A percentile compares a stretch with the other conserved stretches of the same genome.
phyloP scores from a whole-genome alignment of 2,888 invertebrate species.

The Hirtodrosophila cameraria region DNA sequence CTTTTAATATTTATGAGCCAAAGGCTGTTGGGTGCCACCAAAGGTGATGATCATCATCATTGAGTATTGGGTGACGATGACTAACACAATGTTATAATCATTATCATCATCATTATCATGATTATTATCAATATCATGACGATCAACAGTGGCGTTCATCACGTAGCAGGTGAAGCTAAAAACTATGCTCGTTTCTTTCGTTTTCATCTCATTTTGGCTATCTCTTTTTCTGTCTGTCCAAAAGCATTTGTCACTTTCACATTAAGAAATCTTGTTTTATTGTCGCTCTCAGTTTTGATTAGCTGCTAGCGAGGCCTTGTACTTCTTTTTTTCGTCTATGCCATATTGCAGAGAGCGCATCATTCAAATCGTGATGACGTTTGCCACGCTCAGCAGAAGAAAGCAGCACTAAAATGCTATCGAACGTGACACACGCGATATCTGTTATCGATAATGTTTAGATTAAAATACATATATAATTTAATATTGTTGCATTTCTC shows the following conservation, averaged over 20 bases:
- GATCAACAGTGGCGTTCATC: constrained; percentile 24
- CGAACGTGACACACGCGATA: constrained; percentile 1
- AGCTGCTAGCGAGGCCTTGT: constrained; percentile 13
- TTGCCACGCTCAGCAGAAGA: neutral
- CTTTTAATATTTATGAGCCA: constrained; percentile 54
- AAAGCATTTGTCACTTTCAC: constrained; percentile 73
- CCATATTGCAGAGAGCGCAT: constrained; percentile 3
- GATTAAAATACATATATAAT: no score
- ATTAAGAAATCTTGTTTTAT: constrained; percentile 47
- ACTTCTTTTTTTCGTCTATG: constrained; percentile 5
- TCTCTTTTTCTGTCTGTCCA: neutral
- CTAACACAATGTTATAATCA: constrained; percentile 33
- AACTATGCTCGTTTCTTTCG: constrained; percentile 20
- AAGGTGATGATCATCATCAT: constrained; percentile 21
- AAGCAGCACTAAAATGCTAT: constrained; percentile 13
- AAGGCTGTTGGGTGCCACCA: constrained; percentile 24
- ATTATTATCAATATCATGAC: constrained; percentile 10
- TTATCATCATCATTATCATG: constrained; percentile 5
- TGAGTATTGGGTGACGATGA: constrained; percentile 33
- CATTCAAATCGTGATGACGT: constrained; percentile 1
- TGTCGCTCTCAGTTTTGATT: constrained; percentile 36
- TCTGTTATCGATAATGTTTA: neutral
- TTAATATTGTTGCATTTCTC: no score
- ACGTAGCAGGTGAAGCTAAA: constrained; percentile 48
- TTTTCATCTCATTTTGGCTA: neutral